Evolutionary conservation across 2,113 vertebrate species (phyloP), one percentile per base, ranked within the genome.

Genomic region (Nannospalax galili): DNA sequence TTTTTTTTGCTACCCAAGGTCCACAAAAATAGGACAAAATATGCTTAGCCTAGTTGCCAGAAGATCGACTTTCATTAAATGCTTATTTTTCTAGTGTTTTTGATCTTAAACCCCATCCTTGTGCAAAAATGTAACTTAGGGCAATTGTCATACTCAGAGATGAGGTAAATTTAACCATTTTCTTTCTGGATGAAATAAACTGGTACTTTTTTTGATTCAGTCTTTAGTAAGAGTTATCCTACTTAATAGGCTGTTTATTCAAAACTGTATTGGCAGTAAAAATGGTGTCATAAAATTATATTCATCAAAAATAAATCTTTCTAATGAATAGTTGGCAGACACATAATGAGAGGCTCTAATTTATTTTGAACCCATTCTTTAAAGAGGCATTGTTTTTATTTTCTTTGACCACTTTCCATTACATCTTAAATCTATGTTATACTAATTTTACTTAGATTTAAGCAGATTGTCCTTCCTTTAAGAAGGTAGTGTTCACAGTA

Each of bases 21-120:
- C 62, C 94, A 95, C 96, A 98, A 81, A 60, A 48, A 91, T 97
- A 89, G 85, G 95, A 97, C 85, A 97, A 74, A 98, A 95, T 52
- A 97, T 96, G 93, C 96, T 95, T 97, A 58, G 35, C 14, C 84
- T 80, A 93, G 93, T 98, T 98, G 95, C 96, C 97, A 98, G 96
- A 98, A 95, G 89, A 97, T 97, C 97, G 94, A 95, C 97, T 98
- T 98, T 98, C 93, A 92, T 96, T 97, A 95, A 96, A 94, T 90
- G 90, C 56, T 94, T 97, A 94, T 97, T 98, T 98, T 98, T 98
- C 96, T 98, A 72, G 42, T 96, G 93, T 95, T 98, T 98, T 97
- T 98, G 19, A 98, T 98, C 87, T 96, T 94, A 97, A 95, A 79
- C 96, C 98, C n/a, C n/a, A 97, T 96, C 94, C 96, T 98, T 65